Base-by-base conservation (phyloP, 2,113 vertebrate genomes). In the Oryctolagus cuniculus region DNA sequence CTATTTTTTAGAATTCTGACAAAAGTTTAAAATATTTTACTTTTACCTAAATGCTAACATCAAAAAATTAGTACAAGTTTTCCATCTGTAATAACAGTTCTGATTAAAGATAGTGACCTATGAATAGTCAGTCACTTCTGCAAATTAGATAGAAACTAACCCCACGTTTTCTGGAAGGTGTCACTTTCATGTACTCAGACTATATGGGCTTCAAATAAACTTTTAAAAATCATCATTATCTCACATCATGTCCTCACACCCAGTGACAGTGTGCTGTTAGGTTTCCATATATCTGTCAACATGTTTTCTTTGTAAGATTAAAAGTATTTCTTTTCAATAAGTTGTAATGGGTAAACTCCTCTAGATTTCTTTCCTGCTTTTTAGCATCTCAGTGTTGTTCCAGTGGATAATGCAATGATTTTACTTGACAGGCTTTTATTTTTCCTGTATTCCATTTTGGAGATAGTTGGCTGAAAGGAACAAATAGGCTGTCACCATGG, bases 321-420 rank as follows among this genome's bases (percentile, higher is more conserved):
- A 51, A 91, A 79, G 16, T 64, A 1, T 77, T 92, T 75, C 36
- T 91, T 90, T 94, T 94, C n/a, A 89, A 17, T 89, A 67, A 74
- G 1, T 66, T 85, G 25, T 83, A 89, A 36, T 74, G 51, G 19
- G 78, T 55, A 89, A 63, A 72, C 2, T 67, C 5, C 21, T 64
- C 13, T 83, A 58, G 21, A 85, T 61, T 74, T 53, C 51, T 73
- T 90, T 6, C 0, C 27, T 19, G 16, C 4, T 24, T 75, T 85
- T 49, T 38, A 66, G 55, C 85, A 8, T 88, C 16, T 82, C 12
- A 2, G 4, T 58, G 4, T 66, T 78, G 27, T 94, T 85, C 53
- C 6, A 38, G 36, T 29, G 6, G 13, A 64, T 70, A 44, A 77
- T 27, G 16, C 9, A 63, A 29, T 24, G 2, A 6, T 63, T 86